These are phyloP conservation scores for Melinaea menophilus DNA, from an alignment of 2,888 invertebrate species.

Conservation along the genomic window DNA sequence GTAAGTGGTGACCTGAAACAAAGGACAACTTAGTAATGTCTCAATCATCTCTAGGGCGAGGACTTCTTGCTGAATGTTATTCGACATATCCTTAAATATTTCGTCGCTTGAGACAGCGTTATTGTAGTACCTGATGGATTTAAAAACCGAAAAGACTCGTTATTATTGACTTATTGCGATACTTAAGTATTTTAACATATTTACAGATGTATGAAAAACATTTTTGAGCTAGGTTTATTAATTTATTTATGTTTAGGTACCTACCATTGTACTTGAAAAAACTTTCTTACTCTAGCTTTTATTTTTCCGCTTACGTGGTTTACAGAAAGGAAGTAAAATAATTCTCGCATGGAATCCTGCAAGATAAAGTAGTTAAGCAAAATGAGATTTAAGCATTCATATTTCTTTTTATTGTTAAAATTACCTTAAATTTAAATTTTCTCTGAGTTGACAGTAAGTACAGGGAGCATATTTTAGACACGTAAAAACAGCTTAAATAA, in stretches of 20 bases:
- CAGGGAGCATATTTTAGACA: conserved; percentile 58
- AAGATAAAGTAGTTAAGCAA: conserved; percentile 24
- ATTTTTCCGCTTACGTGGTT: conserved; percentile 69
- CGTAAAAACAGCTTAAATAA: conserved; percentile 57
- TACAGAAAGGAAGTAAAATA: conserved; percentile 68
- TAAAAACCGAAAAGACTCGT: not conserved
- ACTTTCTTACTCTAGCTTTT: conserved; percentile 65
- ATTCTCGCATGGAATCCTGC: conserved; percentile 68
- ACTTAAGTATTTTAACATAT: too few species aligned
- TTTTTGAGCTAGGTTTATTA: too few species aligned
- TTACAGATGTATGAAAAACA: too few species aligned
- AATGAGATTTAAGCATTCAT: not conserved
- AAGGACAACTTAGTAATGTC: conserved; percentile 55
- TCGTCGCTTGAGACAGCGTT: conserved; percentile 59
- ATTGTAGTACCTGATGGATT: conserved; percentile 62
- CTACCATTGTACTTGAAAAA: conserved; percentile 69
- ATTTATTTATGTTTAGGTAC: conserved; percentile 21
- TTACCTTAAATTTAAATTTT: conserved; percentile 62
- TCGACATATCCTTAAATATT: conserved; percentile 63
- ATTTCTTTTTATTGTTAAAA: conserved; percentile 5
- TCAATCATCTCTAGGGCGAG: conserved; percentile 65
- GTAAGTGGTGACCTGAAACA: conserved; percentile 55
- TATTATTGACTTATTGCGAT: too few species aligned
- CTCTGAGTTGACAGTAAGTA: conserved; percentile 58
- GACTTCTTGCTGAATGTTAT: conserved; percentile 65